A percentile compares a stretch with the other conserved stretches of the same genome.
These are phyloP conservation scores for Drosophila ambigua DNA, from an alignment of 1,140 invertebrate species.

Conservation along the genomic window DNA sequence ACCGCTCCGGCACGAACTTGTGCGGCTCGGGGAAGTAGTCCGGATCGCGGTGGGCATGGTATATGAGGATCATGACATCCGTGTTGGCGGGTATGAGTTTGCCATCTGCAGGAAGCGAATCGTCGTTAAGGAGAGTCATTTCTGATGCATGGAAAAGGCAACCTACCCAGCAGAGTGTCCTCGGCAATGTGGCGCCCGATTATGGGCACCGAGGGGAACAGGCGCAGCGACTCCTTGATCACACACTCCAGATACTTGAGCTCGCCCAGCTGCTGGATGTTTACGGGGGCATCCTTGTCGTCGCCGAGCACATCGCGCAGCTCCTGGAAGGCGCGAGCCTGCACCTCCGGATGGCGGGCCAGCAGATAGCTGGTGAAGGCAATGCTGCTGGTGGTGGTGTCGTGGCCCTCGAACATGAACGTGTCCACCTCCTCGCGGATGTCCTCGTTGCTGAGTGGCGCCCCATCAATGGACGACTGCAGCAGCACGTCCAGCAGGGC, in stretches of 20 bases:
- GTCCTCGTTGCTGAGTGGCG: conserved; percentile 86
- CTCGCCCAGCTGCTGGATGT: conserved; percentile 63
- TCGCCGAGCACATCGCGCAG: conserved; percentile 85
- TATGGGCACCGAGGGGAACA: conserved; percentile 89
- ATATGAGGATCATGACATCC: conserved; percentile 81
- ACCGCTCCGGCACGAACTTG: conserved; percentile 88
- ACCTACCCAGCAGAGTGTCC: conserved; percentile 83
- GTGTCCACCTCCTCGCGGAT: conserved; percentile 91
- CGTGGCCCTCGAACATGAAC: conserved; percentile 92
- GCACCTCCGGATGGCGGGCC: conserved; percentile 85
- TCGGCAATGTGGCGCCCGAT: conserved; percentile 86
- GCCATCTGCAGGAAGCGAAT: conserved; percentile 47
- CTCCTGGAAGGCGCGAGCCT: conserved; percentile 87
- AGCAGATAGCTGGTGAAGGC: conserved; percentile 86
- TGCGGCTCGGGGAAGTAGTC: conserved; percentile 86
- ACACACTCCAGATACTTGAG: conserved; percentile 85
- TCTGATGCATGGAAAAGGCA: too few relatives aligned
- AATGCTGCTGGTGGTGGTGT: conserved; percentile 88
- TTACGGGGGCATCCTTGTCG: conserved; percentile 57
- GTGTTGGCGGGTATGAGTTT: conserved; percentile 82
- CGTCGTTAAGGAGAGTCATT: neutral
- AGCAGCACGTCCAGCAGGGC: conserved; percentile 92
- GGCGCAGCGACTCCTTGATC: conserved; percentile 87
- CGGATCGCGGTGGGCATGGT: conserved; percentile 85
- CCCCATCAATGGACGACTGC: conserved; percentile 86